These are phyloP conservation scores for Zophobas morio DNA, from an alignment of 1,140 invertebrate genomes.

Conservation along the genomic window DNA sequence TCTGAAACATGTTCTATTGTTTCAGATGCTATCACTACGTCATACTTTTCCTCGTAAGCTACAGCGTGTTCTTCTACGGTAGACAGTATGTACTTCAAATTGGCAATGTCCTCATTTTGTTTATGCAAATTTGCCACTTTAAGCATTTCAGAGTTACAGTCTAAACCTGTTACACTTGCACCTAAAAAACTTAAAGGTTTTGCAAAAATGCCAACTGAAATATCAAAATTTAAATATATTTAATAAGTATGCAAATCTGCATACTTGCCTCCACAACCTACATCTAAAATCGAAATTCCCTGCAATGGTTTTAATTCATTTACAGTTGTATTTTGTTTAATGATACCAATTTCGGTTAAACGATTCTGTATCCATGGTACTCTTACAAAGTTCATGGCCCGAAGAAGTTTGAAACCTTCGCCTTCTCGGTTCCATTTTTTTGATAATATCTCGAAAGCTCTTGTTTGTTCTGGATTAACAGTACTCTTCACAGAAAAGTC, in stretches of 20 bases:
- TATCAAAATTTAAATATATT: too few species aligned
- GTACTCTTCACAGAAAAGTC: too few species aligned
- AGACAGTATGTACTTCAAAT: slow-evolving; percentile 64
- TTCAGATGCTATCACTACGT: slow-evolving; percentile 91
- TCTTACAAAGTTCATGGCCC: slow-evolving; percentile 72
- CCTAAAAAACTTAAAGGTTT: slow-evolving; percentile 76
- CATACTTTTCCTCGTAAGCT: slow-evolving; percentile 73
- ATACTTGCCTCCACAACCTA: slow-evolving; percentile 84
- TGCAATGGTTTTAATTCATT: slow-evolving; percentile 73
- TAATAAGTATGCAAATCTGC: too few species aligned
- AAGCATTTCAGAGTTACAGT: slow-evolving; percentile 82
- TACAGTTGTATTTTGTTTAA: slow-evolving; percentile 60
- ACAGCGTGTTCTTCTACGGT: slow-evolving; percentile 75
- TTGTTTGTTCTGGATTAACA: too few species aligned
- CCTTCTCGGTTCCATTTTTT: too few species aligned
- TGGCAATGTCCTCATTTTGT: slow-evolving; percentile 60
- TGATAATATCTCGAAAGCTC: too few species aligned
- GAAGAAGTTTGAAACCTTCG: too few species aligned
- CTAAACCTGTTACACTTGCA: slow-evolving; percentile 87
- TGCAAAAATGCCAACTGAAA: slow-evolving; percentile 57
- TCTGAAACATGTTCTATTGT: slow-evolving; percentile 93
- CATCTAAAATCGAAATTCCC: slow-evolving; percentile 82
- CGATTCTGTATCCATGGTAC: slow-evolving; percentile 68
- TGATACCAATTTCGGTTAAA: slow-evolving; percentile 81
- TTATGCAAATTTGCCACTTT: slow-evolving; percentile 75